A percentile compares a stretch with the other conserved stretches of the same genome.
phyloP scores from a whole-genome alignment of 2,888 invertebrate species.

The Rapana venosa region DNA sequence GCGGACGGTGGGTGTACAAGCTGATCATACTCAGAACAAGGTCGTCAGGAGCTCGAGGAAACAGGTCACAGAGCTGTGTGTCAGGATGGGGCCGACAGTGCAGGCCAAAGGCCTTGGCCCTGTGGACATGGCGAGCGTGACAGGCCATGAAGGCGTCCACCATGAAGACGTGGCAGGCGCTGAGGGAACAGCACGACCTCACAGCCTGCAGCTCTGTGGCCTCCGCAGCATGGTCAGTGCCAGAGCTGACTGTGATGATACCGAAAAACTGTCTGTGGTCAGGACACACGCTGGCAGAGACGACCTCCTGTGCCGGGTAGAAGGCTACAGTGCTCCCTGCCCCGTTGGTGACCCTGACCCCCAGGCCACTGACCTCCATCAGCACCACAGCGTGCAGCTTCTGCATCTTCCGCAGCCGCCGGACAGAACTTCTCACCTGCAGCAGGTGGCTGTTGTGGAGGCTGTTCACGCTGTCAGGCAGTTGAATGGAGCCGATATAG shows the following conservation, averaged over 20 bases:
- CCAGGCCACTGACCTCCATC: slow-evolving; percentile 89
- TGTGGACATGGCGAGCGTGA: slow-evolving; percentile 80
- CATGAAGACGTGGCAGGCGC: slow-evolving; percentile 95
- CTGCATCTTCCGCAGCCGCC: slow-evolving; percentile 92
- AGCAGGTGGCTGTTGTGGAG: not conserved
- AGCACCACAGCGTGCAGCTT: slow-evolving; percentile 88
- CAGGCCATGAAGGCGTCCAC: slow-evolving; percentile 91
- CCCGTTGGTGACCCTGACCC: slow-evolving; percentile 86
- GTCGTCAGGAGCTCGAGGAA: slow-evolving; percentile 89
- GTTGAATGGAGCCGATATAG: slow-evolving; percentile 96
- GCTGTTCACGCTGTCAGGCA: slow-evolving; percentile 81
- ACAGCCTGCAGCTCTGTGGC: not conserved
- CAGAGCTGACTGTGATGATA: slow-evolving; percentile 84
- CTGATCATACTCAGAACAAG: slow-evolving; percentile 82
- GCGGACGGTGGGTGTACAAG: slow-evolving; percentile 78
- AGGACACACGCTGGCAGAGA: slow-evolving; percentile 92
- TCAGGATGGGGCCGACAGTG: slow-evolving; percentile 79
- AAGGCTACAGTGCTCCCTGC: slow-evolving; percentile 85
- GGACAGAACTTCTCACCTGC: slow-evolving; percentile 89
- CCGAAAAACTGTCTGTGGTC: slow-evolving; percentile 96
- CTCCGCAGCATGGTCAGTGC: not conserved
- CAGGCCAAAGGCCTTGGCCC: slow-evolving; percentile 13
- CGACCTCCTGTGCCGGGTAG: slow-evolving; percentile 83
- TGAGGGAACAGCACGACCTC: slow-evolving; percentile 46
- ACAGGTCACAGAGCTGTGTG: slow-evolving; percentile 87